Conservation (phyloP, 2,888 invertebrate genomes). For the Loripinus fragilis region DNA sequence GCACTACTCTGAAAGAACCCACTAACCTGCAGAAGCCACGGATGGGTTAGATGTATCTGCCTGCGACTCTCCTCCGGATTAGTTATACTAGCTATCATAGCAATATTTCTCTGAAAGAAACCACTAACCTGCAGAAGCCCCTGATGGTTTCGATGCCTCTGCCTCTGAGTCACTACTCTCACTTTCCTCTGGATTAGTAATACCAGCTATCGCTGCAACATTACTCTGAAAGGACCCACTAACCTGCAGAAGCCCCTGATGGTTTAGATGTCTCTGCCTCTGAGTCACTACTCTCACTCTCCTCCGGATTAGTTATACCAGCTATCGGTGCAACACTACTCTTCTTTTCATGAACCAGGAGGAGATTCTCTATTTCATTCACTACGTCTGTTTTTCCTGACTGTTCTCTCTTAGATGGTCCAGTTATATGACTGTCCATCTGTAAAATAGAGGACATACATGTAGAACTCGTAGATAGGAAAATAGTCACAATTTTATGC, state of each 20-base stretch:
- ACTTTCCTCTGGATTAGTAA: no score
- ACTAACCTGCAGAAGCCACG: no score
- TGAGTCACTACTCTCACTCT: constrained; percentile 77
- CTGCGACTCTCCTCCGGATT: no score
- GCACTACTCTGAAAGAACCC: no score
- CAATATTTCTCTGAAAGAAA: no score
- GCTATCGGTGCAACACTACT: constrained; percentile 33
- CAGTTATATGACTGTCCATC: background rate
- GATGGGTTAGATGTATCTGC: no score
- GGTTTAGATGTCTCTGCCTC: constrained; percentile 63
- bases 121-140: no score
- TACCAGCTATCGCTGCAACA: constrained; percentile 31
- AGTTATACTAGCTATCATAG: no score
- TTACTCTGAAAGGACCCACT: constrained; percentile 33
- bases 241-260: constrained; percentile 20
- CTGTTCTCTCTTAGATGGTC: constrained; percentile 23
- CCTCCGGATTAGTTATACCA: constrained; percentile 56
- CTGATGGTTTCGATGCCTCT: no score
- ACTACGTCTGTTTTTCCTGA: constrained; percentile 46
- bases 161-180: constrained; percentile 78
- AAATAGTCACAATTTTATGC: no score
- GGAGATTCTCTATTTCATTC: constrained; percentile 76
- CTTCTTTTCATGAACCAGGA: constrained; percentile 75
- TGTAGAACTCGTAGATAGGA: no score
- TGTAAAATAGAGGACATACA: background rate